A percentile compares a stretch with the other conserved stretches of the same genome.
Evolutionary conservation across 1,140 invertebrate genomes (phyloP).

Genomic region (Oncopodura yosiiana): DNA sequence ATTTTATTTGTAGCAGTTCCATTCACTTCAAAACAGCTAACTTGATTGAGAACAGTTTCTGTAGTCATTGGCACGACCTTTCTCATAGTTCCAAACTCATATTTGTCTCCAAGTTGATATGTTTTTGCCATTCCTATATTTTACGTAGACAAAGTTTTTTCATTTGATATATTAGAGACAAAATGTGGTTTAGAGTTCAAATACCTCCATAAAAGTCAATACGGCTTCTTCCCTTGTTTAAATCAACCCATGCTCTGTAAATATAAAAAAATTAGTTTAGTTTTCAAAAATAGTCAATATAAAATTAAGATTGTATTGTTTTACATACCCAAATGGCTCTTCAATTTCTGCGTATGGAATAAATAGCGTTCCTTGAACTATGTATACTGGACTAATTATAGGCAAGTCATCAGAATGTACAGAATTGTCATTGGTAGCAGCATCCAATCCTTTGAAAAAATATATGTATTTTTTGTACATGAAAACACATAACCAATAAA

Average conservation of each 20-base stretch:
- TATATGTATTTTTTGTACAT: too few species aligned
- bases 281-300: neutral
- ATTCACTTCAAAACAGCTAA: slow-evolving; percentile 75
- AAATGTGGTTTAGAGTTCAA: neutral
- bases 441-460: too few species aligned
- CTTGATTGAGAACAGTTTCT: slow-evolving; percentile 55
- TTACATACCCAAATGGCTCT: slow-evolving; percentile 39
- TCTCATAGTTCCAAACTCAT: slow-evolving; percentile 58
- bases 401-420: slow-evolving; percentile 28
- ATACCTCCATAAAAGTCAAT: slow-evolving; percentile 90
- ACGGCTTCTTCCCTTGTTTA: slow-evolving; percentile 58
- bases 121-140: slow-evolving; percentile 76
- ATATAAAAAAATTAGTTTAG: slow-evolving; percentile 32
- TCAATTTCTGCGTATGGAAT: slow-evolving; percentile 88
- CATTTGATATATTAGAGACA: neutral
- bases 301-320: neutral
- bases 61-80: slow-evolving; percentile 82
- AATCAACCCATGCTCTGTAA: slow-evolving; percentile 77
- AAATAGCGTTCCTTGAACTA: slow-evolving; percentile 51
- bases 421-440: slow-evolving; percentile 29
- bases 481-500: too few species aligned
- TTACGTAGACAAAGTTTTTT: neutral
- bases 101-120: slow-evolving; percentile 59
- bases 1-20: slow-evolving; percentile 56
- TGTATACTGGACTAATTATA: slow-evolving; percentile 27